Evolutionary conservation across 1,140 invertebrate genomes (phyloP).

Genomic region (Nasonia giraulti): DNA sequence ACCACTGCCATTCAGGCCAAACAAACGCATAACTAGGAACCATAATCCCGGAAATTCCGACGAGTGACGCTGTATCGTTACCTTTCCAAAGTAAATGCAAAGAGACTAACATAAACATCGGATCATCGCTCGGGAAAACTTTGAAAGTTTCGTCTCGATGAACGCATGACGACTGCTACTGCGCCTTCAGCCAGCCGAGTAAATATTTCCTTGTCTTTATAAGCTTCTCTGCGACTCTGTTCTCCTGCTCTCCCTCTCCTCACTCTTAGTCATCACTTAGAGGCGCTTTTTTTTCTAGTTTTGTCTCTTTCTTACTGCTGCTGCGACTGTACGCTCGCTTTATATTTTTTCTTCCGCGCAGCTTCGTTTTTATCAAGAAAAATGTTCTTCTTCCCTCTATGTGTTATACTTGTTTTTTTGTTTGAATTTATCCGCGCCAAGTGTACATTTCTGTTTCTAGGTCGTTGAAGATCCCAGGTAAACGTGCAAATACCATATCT

Average conservation of each 20-base stretch:
- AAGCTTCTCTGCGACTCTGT: neutral
- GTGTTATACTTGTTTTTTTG: slow-evolving; percentile 10
- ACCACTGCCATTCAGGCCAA: neutral
- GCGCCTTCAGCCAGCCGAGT: slow-evolving; percentile 13
- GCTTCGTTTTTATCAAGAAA: slow-evolving; percentile 13
- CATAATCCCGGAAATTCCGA: slow-evolving; percentile 27
- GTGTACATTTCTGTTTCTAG: neutral
- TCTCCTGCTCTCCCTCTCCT: neutral
- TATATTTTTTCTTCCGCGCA: neutral
- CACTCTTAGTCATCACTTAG: neutral
- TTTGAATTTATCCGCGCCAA: neutral
- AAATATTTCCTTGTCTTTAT: slow-evolving; percentile 41
- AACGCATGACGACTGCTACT: neutral
- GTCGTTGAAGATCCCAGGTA: neutral
- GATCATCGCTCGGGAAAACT: slow-evolving; percentile 27
- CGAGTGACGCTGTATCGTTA: neutral
- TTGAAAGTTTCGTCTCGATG: slow-evolving; percentile 12
- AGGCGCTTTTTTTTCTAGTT: neutral
- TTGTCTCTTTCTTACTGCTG: neutral
- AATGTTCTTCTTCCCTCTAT: neutral
- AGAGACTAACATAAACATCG: slow-evolving; percentile 39
- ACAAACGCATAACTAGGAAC: slow-evolving; percentile 24
- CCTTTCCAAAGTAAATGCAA: slow-evolving; percentile 26
- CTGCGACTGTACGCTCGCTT: neutral
- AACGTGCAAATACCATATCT: neutral